Evolutionary conservation across 2,797 vertebrate genomes (phyloP).

Genomic region (Clarias platycephalus): DNA sequence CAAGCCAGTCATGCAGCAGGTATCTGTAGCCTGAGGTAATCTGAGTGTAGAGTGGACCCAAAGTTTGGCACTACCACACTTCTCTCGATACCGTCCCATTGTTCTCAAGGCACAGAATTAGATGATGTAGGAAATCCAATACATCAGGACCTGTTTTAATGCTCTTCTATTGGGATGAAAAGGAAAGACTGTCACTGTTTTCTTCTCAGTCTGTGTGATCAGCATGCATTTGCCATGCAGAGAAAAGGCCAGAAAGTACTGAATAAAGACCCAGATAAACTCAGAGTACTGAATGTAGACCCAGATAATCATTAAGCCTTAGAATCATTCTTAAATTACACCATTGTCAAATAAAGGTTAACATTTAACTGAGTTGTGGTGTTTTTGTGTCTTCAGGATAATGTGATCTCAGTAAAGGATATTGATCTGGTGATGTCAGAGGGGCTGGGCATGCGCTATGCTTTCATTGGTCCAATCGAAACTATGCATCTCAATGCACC

Average conservation of each 20-base stretch:
- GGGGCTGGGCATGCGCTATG: constrained; percentile 93
- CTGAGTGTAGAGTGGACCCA: constrained; percentile 56
- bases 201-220: constrained; percentile 21
- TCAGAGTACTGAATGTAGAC: background rate
- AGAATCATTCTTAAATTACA: background rate
- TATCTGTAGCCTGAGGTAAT: constrained; percentile 70
- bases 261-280: background rate
- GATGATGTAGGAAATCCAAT: constrained; percentile 68
- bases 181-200: constrained; percentile 39
- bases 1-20: constrained; percentile 66
- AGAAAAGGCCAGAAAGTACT: constrained; percentile 7
- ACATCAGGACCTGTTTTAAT: constrained; percentile 59
- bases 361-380: constrained; percentile 2
- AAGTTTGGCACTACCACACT: constrained; percentile 52
- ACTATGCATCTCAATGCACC: constrained; percentile 96
- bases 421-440: constrained; percentile 97
- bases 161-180: constrained; percentile 58
- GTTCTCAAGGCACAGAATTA: constrained; percentile 63
- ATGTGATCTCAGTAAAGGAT: constrained; percentile 86
- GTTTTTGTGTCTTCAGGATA: constrained; percentile 76
- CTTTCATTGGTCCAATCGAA: constrained; percentile 95
- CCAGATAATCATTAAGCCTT: background rate
- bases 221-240: constrained; percentile 25
- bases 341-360: constrained; percentile 18
- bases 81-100: constrained; percentile 58